Evolutionary conservation across 2,797 vertebrate species (phyloP).

Genomic region (Mycteria americana): DNA sequence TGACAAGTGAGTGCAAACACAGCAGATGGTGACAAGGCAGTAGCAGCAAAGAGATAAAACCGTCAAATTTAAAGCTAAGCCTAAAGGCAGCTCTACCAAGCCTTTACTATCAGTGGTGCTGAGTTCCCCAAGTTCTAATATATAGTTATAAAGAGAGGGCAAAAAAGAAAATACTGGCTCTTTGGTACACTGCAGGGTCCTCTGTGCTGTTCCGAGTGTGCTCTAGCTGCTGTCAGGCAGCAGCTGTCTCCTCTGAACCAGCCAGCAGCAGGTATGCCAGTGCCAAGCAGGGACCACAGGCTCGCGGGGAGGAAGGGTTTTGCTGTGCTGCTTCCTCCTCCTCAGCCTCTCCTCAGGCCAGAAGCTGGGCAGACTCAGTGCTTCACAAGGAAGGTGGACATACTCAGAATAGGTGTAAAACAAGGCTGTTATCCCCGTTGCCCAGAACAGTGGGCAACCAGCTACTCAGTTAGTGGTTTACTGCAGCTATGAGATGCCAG

Average conservation of each 20-base stretch:
- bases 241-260: neutral
- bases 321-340: neutral
- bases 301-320: accelerated
- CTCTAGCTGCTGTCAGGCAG: neutral
- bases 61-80: neutral
- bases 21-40: slow-evolving; percentile 31
- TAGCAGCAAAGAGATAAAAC: slow-evolving; percentile 14
- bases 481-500: neutral
- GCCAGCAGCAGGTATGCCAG: neutral
- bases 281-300: neutral
- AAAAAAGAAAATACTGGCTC: neutral
- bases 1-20: neutral
- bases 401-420: neutral
- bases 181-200: neutral
- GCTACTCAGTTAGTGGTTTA: neutral
- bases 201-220: neutral
- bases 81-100: neutral
- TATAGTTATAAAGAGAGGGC: neutral
- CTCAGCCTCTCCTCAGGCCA: neutral
- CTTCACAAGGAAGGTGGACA: neutral
- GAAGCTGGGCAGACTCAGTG: neutral
- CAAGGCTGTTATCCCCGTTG: neutral
- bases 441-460: neutral
- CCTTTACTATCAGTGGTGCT: neutral
- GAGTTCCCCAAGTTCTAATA: neutral